Conservation (phyloP, 2,113 vertebrate genomes). For the Dicerorhinus sumatrensis region DNA sequence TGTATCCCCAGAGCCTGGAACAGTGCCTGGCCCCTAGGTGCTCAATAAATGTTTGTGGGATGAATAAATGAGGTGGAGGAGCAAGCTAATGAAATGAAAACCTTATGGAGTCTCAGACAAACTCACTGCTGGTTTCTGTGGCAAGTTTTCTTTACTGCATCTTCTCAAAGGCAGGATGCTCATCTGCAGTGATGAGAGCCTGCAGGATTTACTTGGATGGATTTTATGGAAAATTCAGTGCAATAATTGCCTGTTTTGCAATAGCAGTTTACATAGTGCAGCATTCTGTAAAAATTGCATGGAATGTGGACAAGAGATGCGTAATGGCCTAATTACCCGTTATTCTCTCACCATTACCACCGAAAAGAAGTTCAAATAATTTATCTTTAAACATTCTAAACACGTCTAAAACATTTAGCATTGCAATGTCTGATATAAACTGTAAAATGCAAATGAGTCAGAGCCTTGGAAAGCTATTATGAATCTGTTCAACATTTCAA, state of each 20-base stretch:
- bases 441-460: conserved; percentile 50
- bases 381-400: background rate
- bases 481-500: conserved; percentile 42
- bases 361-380: background rate
- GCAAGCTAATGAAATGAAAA: background rate
- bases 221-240: background rate
- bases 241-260: background rate
- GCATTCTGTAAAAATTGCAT: background rate
- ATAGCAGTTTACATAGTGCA: background rate
- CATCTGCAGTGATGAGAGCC: background rate
- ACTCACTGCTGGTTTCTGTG: background rate
- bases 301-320: background rate
- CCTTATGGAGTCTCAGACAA: background rate
- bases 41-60: background rate
- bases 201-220: background rate
- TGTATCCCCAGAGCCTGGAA: background rate
- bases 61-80: background rate
- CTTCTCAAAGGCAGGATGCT: conserved; percentile 2
- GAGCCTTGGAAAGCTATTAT: conserved; percentile 32
- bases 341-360: background rate
- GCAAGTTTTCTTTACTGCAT: background rate
- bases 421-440: conserved; percentile 14
- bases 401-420: too few species aligned
- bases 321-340: background rate
- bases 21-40: background rate